These are phyloP conservation scores for Phlogophora meticulosa DNA, from an alignment of 2,888 invertebrate genomes.

Conservation along the genomic window DNA sequence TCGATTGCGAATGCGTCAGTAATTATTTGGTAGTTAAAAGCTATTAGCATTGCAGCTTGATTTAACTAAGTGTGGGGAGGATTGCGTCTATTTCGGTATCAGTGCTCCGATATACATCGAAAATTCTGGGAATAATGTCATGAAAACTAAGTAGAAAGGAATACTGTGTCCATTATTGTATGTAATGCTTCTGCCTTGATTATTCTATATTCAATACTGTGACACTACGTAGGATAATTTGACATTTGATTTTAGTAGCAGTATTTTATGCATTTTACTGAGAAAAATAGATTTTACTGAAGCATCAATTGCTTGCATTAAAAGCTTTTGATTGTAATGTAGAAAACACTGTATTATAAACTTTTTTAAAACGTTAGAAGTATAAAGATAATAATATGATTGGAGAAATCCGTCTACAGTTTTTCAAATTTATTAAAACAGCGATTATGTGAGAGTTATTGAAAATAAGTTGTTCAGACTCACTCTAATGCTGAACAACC, in stretches of 20 bases:
- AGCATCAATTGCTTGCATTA: not conserved
- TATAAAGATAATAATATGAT: not conserved
- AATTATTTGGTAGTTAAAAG: not conserved
- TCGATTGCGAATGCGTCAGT: not conserved
- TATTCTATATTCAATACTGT: no score
- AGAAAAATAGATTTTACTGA: not conserved
- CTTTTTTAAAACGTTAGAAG: not conserved
- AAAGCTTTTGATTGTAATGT: not conserved
- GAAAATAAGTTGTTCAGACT: no score
- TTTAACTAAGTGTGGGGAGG: not conserved
- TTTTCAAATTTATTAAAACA: no score
- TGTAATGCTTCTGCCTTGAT: no score
- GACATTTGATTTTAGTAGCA: not conserved
- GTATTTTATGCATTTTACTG: not conserved
- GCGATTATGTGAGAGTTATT: no score
- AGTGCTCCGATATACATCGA: not conserved
- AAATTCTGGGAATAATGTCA: constrained; percentile 3
- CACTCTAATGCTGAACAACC: no score
- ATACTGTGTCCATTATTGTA: no score
- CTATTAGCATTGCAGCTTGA: not conserved
- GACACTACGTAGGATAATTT: not conserved
- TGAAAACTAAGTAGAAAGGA: not conserved
- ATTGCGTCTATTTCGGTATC: not conserved
- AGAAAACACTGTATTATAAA: no score
- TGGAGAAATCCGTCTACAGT: no score